Percentiles rank a stretch among this genome's conserved stretches.
These are phyloP conservation scores for Plagodis pulveraria DNA, from an alignment of 2,888 invertebrate genomes.

Conservation along the genomic window DNA sequence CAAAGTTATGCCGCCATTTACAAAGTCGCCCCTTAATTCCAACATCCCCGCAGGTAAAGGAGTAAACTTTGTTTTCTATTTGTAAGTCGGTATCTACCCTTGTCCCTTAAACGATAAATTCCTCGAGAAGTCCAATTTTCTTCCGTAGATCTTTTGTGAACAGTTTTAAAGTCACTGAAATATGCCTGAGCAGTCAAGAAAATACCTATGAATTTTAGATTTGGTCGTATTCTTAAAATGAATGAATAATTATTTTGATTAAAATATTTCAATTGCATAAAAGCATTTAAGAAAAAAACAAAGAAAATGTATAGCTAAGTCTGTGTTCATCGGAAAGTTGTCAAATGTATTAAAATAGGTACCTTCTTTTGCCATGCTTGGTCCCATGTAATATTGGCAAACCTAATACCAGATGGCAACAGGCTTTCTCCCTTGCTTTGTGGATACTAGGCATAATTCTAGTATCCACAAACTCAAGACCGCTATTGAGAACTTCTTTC, in stretches of 20 bases:
- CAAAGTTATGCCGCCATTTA: conserved; percentile 24
- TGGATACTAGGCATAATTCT: too few species aligned
- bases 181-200: conserved; percentile 1
- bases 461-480: too few species aligned
- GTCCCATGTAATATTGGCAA: too few species aligned
- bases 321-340: too few species aligned
- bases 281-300: too few species aligned
- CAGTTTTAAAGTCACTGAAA: conserved; percentile 18
- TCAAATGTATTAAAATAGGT: too few species aligned
- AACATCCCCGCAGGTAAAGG: conserved; percentile 25
- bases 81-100: conserved; percentile 22
- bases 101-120: conserved; percentile 24
- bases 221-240: neutral
- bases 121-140: conserved; percentile 21
- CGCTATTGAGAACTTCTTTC: too few species aligned
- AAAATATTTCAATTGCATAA: too few species aligned
- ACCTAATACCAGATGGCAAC: too few species aligned
- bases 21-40: conserved; percentile 12
- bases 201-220: neutral
- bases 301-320: too few species aligned
- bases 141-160: conserved; percentile 12
- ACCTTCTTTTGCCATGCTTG: too few species aligned
- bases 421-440: too few species aligned
- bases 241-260: neutral
- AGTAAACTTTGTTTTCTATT: conserved; percentile 36